Percentiles rank a stretch among this genome's conserved stretches.
These are phyloP conservation scores for Bombus confusus DNA, from an alignment of 1,140 invertebrate species.

Conservation along the genomic window DNA sequence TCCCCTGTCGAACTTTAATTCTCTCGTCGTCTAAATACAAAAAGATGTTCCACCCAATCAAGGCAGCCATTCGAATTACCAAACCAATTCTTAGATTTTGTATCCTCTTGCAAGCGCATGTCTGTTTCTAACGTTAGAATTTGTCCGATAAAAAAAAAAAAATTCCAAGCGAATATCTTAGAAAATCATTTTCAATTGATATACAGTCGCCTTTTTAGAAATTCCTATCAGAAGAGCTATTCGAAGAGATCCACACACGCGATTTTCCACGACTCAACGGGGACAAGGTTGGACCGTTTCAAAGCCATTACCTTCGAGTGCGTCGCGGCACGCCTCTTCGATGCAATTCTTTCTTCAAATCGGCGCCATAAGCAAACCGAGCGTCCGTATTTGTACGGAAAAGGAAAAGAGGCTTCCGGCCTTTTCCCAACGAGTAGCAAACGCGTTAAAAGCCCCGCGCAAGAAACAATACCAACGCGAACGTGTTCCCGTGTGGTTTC, in stretches of 20 bases:
- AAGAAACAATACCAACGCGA: slow-evolving; percentile 45
- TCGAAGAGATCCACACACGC: not conserved
- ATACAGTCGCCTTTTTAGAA: not conserved
- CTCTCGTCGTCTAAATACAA: not conserved
- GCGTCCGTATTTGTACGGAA: not conserved
- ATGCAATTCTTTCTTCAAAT: not conserved
- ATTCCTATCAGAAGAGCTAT: not conserved
- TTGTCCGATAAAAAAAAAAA: too few species aligned
- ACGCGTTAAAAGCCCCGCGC: slow-evolving; percentile 29
- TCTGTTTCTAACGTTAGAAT: not conserved
- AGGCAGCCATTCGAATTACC: not conserved
- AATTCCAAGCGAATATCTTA: too few species aligned
- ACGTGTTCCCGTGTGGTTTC: slow-evolving; percentile 18
- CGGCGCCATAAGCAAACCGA: not conserved
- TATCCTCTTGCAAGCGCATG: too few species aligned
- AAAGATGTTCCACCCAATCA: not conserved
- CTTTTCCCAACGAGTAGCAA: slow-evolving; percentile 7
- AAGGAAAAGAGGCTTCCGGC: not conserved
- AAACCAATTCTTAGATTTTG: not conserved
- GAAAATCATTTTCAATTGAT: not conserved
- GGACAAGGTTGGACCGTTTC: not conserved
- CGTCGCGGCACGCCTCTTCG: not conserved
- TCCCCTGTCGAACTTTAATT: too few species aligned
- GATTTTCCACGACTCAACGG: not conserved
- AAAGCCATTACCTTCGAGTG: not conserved